Percentiles rank a stretch among this genome's conserved stretches.
Conservation (phyloP, 2,888 invertebrate genomes). For the Punctoribates punctum region DNA sequence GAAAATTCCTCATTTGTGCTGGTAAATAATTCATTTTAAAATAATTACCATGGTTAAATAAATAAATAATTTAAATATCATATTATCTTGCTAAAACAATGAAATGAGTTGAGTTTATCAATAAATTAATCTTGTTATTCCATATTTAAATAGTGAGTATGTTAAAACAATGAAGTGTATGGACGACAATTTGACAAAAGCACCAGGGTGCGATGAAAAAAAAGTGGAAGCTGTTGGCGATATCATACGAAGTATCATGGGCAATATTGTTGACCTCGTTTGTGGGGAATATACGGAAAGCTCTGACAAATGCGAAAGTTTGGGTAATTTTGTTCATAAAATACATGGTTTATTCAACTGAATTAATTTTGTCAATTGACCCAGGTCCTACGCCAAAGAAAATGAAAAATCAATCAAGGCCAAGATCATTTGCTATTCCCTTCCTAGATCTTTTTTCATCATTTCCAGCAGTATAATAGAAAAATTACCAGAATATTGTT, state of each 20-base stretch:
- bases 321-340: slow-evolving; percentile 12
- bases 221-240: not conserved
- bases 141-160: not conserved
- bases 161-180: not conserved
- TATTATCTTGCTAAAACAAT: too few species aligned
- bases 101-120: too few species aligned
- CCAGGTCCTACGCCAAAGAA: not conserved
- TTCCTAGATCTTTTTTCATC: too few species aligned
- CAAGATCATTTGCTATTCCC: not conserved
- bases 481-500: too few species aligned
- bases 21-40: too few species aligned
- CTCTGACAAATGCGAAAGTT: not conserved
- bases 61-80: too few species aligned
- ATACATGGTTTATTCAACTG: not conserved
- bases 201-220: not conserved
- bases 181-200: not conserved
- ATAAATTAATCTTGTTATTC: not conserved
- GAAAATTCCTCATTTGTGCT: not conserved
- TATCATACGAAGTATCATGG: not conserved
- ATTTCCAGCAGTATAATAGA: too few species aligned
- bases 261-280: not conserved
- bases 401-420: not conserved
- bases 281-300: slow-evolving; percentile 2
- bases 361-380: not conserved
- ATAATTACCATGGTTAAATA: too few species aligned